These are phyloP conservation scores for Hemicentrotus pulcherrimus DNA, from an alignment of 35 echinoderm and acorn worm species.

Conservation along the genomic window DNA sequence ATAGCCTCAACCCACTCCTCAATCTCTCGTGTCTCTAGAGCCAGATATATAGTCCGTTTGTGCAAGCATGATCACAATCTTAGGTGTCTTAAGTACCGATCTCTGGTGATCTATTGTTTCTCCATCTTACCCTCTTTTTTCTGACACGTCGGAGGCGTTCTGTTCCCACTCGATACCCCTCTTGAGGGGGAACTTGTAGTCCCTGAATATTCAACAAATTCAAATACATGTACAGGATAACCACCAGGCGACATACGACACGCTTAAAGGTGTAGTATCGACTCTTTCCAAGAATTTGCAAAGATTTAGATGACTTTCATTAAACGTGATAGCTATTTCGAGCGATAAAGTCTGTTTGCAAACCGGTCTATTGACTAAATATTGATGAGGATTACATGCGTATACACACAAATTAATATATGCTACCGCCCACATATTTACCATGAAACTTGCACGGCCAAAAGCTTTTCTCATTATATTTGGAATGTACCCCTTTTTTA, in stretches of 20 bases:
- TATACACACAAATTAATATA: too few relatives aligned
- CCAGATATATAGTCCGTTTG: not conserved
- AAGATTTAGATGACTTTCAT: not conserved
- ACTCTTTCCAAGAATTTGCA: not conserved
- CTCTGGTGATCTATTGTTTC: slow-evolving; percentile 5
- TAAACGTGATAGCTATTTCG: too few relatives aligned
- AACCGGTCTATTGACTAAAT: too few relatives aligned
- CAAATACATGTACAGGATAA: not conserved
- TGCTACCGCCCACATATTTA: too few relatives aligned
- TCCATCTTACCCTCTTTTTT: not conserved
- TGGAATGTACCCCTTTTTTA: too few relatives aligned
- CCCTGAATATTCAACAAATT: not conserved
- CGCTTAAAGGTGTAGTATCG: not conserved
- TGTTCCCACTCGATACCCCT: not conserved
- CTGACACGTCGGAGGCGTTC: not conserved
- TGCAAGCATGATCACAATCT: not conserved
- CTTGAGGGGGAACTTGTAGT: not conserved
- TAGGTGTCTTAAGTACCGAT: slow-evolving; percentile 1
- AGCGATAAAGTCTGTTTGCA: too few relatives aligned
- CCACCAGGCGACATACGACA: not conserved
- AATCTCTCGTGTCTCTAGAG: not conserved
- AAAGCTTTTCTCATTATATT: too few relatives aligned
- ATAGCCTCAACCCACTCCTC: not conserved
- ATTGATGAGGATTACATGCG: too few relatives aligned
- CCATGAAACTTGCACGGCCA: too few relatives aligned